Evolutionary conservation across 2,113 vertebrate genomes (phyloP), one percentile per base, ranked within the genome.

Genomic region (Rhabdomys dilectus): DNA sequence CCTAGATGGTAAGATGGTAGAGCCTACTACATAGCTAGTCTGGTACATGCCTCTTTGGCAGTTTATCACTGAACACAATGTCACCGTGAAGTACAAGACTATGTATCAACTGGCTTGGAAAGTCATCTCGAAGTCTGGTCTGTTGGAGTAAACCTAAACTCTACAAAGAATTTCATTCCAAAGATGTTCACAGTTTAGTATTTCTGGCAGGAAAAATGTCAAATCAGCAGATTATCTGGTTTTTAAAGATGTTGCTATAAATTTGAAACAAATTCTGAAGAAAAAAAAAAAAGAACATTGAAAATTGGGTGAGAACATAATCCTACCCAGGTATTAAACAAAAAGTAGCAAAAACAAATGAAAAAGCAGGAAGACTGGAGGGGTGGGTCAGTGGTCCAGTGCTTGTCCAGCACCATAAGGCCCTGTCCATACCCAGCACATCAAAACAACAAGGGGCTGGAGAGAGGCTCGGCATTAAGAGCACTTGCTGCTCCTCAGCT

Each of bases 201-300:
- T 88, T 89, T 84, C 56, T 73, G 95, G 56, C 31, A 84, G n/a
- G 42, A 29, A 92, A 60, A 93, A 85, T 11, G 10, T 85, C 21
- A 88, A 88, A 15, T 64, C 45, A 56, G 45, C 3, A 36, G 42
- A 56, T n/a, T 53, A 60, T 15, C 29, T 11, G 78, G 31, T 42
- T 88, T 68, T 58, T 51, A 80, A 78, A 94, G 89, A 91, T 5
- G 3, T 72, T 94, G 58, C 56, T 26, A 76, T 42, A 34, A 95
- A 81, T 2, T 34, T 80, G 76, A 94, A 96, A 51, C 60, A 19
- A 66, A 4, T 89, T 85, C 80, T 24, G 42, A 91, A 95, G 95
- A 89, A 94, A 39, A 92, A 93, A n/a, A 96, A 93, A 94, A 39
- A 19, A 80, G 16, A 85, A 88, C 3, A 21, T 42, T 42, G 91